phyloP scores from a whole-genome alignment of 2,113 vertebrate genomes.

The Ctenodactylus gundi region DNA sequence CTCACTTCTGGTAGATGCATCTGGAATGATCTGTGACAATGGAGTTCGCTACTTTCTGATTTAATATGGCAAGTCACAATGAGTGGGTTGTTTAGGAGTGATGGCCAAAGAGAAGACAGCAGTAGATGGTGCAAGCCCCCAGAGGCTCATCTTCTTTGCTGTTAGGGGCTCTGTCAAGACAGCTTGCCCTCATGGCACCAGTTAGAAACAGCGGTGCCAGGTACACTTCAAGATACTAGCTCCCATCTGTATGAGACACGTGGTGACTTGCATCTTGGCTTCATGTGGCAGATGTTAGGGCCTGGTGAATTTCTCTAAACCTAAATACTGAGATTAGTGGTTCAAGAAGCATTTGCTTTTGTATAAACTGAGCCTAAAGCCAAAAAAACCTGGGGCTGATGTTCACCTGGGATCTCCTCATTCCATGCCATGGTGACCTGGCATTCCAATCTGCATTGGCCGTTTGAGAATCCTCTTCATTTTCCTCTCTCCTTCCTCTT shows the following conservation, averaged over 20 bases:
- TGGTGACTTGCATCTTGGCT: background rate
- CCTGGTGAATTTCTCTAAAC: background rate
- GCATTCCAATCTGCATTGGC: background rate
- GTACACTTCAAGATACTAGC: background rate
- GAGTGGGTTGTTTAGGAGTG: background rate
- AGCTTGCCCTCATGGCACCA: accelerated
- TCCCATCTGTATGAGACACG: background rate
- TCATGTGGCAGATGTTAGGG: background rate
- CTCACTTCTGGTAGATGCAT: background rate
- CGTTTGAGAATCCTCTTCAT: no score
- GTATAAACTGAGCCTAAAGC: background rate
- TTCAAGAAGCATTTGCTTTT: background rate
- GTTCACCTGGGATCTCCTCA: background rate
- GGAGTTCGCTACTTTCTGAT: background rate
- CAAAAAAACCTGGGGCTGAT: background rate
- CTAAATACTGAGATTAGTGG: background rate
- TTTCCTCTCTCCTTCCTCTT: background rate
- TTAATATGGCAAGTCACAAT: background rate
- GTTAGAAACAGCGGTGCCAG: background rate
- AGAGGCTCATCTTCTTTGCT: background rate
- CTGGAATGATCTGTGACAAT: background rate
- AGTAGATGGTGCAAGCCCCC: background rate
- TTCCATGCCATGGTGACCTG: accelerated
- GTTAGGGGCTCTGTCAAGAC: background rate
- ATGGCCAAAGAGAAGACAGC: background rate